Base-by-base conservation (phyloP, 2,888 invertebrate genomes). In the Adelognathus sp. region DNA sequence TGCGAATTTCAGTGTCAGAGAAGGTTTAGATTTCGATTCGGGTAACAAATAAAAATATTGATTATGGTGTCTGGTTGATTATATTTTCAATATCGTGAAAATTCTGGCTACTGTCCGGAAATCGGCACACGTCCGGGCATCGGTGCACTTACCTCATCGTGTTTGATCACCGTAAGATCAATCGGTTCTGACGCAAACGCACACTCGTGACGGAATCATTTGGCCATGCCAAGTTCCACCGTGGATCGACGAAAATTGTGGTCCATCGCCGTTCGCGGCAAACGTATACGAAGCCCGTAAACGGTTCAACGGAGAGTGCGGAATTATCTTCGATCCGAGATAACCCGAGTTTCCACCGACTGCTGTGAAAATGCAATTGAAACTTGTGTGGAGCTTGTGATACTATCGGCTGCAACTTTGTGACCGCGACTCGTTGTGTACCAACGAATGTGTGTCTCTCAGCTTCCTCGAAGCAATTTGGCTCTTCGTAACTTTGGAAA, bases 211-310 rank as follows among this genome's bases (percentile, higher is more conserved):
- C 9, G 7, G 4, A 46, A 46, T 21, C 18, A 18, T 9, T 18
- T 9, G 21, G 21, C 3, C 46, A 46, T 21, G 3, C 46, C 9
- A 18, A 46, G 6, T 9, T 46, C 21, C 21, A 21, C 7, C 46
- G 9, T 9, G 7, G 18, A 1, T 18, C 46, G 21, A 1, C 7
- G 18, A 7, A 18, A 18, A 54, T 31, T 27, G 36, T 21, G 66
- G 44, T 54, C 61, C 61, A 77, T 77, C 66, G 72, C 72, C 60
- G 72, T 72, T 67, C 36, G 66, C 44, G 72, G 66, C 36, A 41
- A 21, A 44, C 39, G 52, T 31, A 66, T 54, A 72, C 21, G 27
- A 54, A 46, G 50, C 54, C n/a, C n/a, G 60, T 31, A 36, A 36
- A 44, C 29, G 44, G 39, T 24, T 50, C 31, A 33, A 41, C 24